These are phyloP conservation scores for Sebastes alutus DNA, from an alignment of 2,797 vertebrate species.

Conservation along the genomic window DNA sequence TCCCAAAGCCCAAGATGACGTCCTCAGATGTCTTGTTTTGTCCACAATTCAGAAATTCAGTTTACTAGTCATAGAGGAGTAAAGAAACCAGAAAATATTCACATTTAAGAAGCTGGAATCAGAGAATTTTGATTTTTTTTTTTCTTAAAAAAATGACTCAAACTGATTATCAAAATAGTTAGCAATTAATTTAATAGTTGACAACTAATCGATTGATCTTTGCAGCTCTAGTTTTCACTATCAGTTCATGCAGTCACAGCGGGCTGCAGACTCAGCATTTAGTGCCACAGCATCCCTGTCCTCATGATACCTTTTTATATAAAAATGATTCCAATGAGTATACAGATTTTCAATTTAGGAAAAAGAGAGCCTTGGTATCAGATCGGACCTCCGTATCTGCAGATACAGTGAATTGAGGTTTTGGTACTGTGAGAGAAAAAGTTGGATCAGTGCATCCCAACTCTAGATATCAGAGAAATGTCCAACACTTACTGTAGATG, in stretches of 20 bases:
- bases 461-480: neutral
- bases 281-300: neutral
- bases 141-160: no score
- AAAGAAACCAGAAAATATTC: no score
- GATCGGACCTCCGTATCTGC: neutral
- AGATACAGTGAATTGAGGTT: neutral
- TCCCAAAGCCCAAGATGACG: no score
- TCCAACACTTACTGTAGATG: neutral
- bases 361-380: neutral
- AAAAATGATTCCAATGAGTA: neutral
- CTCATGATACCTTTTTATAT: neutral
- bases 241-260: neutral
- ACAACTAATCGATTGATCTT: no score
- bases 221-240: neutral
- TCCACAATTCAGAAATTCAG: accelerated
- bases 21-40: no score
- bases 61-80: no score
- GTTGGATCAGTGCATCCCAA: neutral
- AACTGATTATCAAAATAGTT: no score
- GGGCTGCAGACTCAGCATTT: neutral
- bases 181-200: no score
- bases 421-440: neutral
- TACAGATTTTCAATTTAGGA: no score
- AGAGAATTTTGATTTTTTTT: no score
- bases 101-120: no score